phyloP scores from a whole-genome alignment of 2,797 vertebrate genomes.

The Labroides dimidiatus region DNA sequence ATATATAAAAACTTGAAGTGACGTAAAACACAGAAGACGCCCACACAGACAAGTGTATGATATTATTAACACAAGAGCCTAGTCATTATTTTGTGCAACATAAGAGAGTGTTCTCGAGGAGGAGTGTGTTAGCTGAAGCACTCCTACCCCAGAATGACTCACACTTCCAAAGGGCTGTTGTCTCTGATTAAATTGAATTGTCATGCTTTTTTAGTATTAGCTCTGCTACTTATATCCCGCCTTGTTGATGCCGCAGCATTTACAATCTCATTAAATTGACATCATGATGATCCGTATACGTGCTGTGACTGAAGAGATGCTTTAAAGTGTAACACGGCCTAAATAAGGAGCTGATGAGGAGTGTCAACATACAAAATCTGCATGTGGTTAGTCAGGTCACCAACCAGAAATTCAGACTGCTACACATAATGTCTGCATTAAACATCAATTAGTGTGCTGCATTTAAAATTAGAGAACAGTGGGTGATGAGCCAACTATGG shows the following conservation, averaged over 20 bases:
- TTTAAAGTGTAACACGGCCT: neutral
- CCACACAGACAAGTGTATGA: neutral
- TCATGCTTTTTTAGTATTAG: slow-evolving; percentile 1
- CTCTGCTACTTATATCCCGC: neutral
- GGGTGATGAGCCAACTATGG: no score
- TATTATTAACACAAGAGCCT: neutral
- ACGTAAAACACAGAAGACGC: neutral
- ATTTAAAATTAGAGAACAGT: neutral
- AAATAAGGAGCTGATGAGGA: neutral
- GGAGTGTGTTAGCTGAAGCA: slow-evolving; percentile 31
- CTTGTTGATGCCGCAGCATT: slow-evolving; percentile 17
- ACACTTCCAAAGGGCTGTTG: slow-evolving; percentile 17
- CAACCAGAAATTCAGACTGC: neutral
- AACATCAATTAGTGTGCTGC: neutral
- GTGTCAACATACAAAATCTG: neutral
- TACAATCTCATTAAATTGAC: slow-evolving; percentile 8
- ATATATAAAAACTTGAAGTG: neutral
- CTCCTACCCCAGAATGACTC: slow-evolving; percentile 48
- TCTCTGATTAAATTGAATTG: no score
- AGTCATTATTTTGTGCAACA: neutral
- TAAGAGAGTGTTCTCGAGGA: slow-evolving; percentile 23
- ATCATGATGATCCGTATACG: neutral
- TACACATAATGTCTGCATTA: neutral
- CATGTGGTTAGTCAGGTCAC: neutral
- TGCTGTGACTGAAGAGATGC: neutral